Conservation (phyloP, 2,113 vertebrate species). For the Rhodinocichla rosea region DNA sequence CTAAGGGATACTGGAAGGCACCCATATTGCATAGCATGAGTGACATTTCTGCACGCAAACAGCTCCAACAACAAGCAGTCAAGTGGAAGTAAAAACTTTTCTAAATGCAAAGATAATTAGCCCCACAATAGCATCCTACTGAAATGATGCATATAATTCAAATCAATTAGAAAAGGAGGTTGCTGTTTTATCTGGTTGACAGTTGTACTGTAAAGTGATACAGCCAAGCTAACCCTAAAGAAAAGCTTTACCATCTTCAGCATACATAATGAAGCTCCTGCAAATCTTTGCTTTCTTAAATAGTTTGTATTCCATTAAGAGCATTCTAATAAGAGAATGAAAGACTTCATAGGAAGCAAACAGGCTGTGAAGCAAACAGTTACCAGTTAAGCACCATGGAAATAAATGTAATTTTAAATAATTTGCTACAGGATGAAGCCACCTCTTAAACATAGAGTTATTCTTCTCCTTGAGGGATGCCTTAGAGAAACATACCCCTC, state of each 20-base stretch:
- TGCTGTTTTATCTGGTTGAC: neutral
- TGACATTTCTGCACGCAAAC: neutral
- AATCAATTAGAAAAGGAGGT: neutral
- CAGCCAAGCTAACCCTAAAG: neutral
- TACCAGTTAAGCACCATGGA: neutral
- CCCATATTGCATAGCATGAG: neutral
- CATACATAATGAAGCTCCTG: neutral
- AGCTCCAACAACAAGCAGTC: neutral
- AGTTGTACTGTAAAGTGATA: neutral
- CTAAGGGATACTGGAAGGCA: neutral
- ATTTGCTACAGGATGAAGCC: neutral
- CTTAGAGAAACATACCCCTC: neutral
- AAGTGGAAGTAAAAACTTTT: constrained; percentile 1
- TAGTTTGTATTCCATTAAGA: neutral
- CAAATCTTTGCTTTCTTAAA: neutral
- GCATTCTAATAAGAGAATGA: neutral
- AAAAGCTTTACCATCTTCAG: neutral
- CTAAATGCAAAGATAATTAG: constrained; percentile 6
- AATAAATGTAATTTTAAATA: neutral
- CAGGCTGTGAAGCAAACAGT: neutral
- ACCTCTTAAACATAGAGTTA: neutral
- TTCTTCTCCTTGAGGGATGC: neutral
- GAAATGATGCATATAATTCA: constrained; percentile 3
- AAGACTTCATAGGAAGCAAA: neutral
- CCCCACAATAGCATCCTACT: neutral